A percentile compares a stretch with the other conserved stretches of the same genome.
Conservation (phyloP, 2,113 vertebrate genomes). For the Amphiprion percula region DNA sequence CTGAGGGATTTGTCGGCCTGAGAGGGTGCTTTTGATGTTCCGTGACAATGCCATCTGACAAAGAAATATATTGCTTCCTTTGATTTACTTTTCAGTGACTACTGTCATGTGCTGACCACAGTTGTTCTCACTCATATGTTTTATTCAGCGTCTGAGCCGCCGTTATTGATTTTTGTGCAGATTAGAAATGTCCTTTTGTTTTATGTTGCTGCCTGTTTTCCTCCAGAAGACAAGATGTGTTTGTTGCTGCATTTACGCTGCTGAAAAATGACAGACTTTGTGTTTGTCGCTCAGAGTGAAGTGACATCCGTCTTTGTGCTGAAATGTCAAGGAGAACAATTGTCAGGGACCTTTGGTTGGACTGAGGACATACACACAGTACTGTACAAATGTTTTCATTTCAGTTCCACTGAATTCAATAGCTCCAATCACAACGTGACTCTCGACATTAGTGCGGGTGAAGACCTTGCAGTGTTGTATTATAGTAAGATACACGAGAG, state of each 20-base stretch:
- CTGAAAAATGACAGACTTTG: constrained; percentile 25
- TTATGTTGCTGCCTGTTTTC: constrained; percentile 43
- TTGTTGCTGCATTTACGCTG: constrained; percentile 24
- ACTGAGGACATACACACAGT: background rate
- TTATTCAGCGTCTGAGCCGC: constrained; percentile 47
- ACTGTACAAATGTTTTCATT: background rate
- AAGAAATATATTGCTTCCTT: constrained; percentile 48
- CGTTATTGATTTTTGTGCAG: constrained; percentile 37
- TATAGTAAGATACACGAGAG: too few relatives aligned
- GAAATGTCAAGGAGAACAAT: constrained; percentile 48
- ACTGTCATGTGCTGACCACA: constrained; percentile 52
- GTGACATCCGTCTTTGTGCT: constrained; percentile 60
- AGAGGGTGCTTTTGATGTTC: constrained; percentile 43
- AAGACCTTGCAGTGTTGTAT: too few relatives aligned
- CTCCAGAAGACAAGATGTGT: constrained; percentile 27
- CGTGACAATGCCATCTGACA: constrained; percentile 52
- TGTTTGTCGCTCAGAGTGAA: constrained; percentile 23
- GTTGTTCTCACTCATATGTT: constrained; percentile 29
- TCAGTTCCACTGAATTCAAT: too few relatives aligned
- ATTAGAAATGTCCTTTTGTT: constrained; percentile 50
- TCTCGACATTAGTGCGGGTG: too few relatives aligned
- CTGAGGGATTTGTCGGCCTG: constrained; percentile 59
- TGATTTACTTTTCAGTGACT: constrained; percentile 44
- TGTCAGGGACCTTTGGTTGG: constrained; percentile 13
- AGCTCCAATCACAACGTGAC: too few relatives aligned